Evolutionary conservation across 2,888 invertebrate species (phyloP).

Genomic region (Phortica magna): DNA sequence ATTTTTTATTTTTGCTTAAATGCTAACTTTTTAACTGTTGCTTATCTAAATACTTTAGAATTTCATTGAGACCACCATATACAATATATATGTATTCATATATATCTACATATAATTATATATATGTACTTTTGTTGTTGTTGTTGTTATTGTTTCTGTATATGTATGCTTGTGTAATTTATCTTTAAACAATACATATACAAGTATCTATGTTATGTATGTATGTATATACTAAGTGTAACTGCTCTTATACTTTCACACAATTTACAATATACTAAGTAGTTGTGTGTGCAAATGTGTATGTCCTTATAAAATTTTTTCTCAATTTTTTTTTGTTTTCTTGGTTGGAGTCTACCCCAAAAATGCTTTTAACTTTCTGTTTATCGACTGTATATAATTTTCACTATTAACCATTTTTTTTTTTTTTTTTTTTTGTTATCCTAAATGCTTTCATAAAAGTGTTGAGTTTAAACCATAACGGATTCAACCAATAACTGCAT

Average conservation of each 20-base stretch:
- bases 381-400: conserved; percentile 33
- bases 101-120: conserved; percentile 52
- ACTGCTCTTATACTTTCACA: conserved; percentile 27
- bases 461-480: background rate
- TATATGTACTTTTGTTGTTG: conserved; percentile 21
- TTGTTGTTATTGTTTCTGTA: conserved; percentile 12
- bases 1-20: conserved; percentile 47
- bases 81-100: conserved; percentile 46
- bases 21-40: conserved; percentile 59
- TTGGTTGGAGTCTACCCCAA: conserved; percentile 65
- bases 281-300: conserved; percentile 12
- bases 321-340: conserved; percentile 34
- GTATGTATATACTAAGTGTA: conserved; percentile 26
- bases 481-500: conserved; percentile 7
- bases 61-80: conserved; percentile 66
- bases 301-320: background rate
- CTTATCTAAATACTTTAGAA: conserved; percentile 73
- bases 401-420: background rate
- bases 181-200: conserved; percentile 49
- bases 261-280: too few relatives aligned
- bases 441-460: conserved; percentile 29
- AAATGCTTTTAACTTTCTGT: conserved; percentile 65
- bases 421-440: conserved; percentile 32
- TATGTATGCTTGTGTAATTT: conserved; percentile 25
- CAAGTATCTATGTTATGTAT: conserved; percentile 47